These are phyloP conservation scores for Philypnodon macrostomus DNA, from an alignment of 2,797 vertebrate genomes.

Conservation along the genomic window DNA sequence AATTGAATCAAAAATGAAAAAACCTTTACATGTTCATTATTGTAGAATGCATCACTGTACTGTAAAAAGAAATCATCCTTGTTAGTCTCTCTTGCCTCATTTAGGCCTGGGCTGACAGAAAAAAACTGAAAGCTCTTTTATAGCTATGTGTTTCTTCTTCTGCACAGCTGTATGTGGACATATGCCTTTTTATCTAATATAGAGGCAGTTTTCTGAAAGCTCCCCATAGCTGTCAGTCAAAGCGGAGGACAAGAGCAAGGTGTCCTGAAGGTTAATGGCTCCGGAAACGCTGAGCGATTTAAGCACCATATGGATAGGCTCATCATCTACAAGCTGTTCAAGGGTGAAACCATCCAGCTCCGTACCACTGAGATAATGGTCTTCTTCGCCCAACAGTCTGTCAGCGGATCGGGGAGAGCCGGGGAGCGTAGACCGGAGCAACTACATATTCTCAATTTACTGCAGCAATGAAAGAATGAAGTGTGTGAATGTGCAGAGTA, in stretches of 20 bases:
- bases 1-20: too few species aligned
- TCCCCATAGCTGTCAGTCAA: constrained; percentile 68
- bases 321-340: constrained; percentile 79
- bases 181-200: constrained; percentile 13
- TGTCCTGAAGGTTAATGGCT: constrained; percentile 79
- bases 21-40: too few species aligned
- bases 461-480: too few species aligned
- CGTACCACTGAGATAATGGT: constrained; percentile 75
- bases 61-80: too few species aligned
- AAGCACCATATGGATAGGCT: constrained; percentile 77
- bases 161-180: neutral
- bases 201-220: constrained; percentile 32
- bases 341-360: constrained; percentile 76
- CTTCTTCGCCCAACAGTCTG: constrained; percentile 68
- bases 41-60: too few species aligned
- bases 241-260: constrained; percentile 64
- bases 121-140: neutral
- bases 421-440: constrained; percentile 43
- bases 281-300: constrained; percentile 73
- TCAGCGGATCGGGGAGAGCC: constrained; percentile 55
- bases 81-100: neutral
- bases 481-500: neutral
- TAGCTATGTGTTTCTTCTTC: neutral
- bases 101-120: neutral
- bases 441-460: neutral